A percentile compares a stretch with the other conserved stretches of the same genome.
Conservation (phyloP, 2,113 vertebrate genomes). For the Cisticola juncidis region DNA sequence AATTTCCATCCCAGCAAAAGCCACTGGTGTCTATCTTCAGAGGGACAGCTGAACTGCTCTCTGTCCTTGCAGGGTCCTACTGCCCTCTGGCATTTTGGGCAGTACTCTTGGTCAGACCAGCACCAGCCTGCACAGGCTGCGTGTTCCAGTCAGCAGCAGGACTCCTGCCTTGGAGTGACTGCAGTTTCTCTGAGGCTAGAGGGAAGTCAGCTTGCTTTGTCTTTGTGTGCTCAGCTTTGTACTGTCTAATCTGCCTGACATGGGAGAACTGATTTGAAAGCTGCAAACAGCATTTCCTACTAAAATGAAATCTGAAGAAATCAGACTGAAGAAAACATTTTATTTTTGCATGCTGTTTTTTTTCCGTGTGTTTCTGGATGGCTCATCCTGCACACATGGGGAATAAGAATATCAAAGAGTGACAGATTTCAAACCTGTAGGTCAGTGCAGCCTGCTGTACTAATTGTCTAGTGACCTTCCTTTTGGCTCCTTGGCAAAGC, state of each 20-base stretch:
- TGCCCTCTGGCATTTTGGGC: not conserved
- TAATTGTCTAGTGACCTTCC: not conserved
- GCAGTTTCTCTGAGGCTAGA: not conserved
- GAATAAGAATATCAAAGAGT: not conserved
- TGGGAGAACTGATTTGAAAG: not conserved
- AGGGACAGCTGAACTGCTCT: not conserved
- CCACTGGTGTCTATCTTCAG: not conserved
- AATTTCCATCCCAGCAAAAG: not conserved
- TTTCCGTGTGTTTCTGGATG: not conserved
- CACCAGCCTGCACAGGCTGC: not conserved
- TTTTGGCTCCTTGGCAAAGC: not conserved
- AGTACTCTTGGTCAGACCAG: not conserved
- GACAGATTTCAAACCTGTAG: not conserved
- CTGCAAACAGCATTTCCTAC: not conserved
- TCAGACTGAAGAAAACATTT: not conserved
- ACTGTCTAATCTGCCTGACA: not conserved
- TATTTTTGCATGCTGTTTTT: not conserved
- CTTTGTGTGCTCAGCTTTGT: not conserved
- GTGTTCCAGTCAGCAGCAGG: not conserved
- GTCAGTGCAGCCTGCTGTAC: not conserved
- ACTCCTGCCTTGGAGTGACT: not conserved
- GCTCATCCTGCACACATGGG: not conserved
- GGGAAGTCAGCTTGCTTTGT: not conserved
- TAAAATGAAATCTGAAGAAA: not conserved
- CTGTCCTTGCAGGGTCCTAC: not conserved